These are phyloP conservation scores for Frankliniella fusca DNA, from an alignment of 2,888 invertebrate species.

Conservation along the genomic window DNA sequence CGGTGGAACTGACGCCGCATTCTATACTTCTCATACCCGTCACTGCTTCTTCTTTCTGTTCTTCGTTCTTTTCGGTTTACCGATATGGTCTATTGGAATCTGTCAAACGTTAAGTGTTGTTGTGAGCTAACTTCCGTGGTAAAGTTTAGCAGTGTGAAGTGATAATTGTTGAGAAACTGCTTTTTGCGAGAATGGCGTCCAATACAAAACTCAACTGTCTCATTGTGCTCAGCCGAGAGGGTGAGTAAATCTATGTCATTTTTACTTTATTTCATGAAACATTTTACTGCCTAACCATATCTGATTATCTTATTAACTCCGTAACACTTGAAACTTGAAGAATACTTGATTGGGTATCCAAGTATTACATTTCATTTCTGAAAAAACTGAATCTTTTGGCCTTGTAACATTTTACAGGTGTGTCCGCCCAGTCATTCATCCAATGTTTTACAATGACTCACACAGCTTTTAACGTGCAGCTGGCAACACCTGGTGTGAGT, in stretches of 20 bases:
- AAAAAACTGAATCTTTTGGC: neutral
- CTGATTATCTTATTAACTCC: neutral
- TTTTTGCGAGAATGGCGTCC: neutral
- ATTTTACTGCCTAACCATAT: neutral
- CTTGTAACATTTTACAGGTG: slow-evolving; percentile 43
- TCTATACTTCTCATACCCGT: no score
- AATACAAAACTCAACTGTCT: neutral
- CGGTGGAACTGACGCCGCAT: no score
- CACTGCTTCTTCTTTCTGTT: no score
- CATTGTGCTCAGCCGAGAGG: neutral
- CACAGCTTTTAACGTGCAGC: slow-evolving; percentile 47
- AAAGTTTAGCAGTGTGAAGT: no score
- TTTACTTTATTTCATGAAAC: neutral
- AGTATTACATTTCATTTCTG: neutral
- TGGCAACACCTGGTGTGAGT: slow-evolving; percentile 48
- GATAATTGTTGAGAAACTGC: no score
- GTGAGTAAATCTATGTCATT: neutral
- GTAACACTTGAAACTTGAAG: neutral
- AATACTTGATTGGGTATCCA: neutral
- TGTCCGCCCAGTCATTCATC: slow-evolving; percentile 48
- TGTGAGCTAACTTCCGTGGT: no score
- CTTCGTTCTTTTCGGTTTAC: no score
- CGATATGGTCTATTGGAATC: no score
- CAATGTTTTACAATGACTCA: slow-evolving; percentile 48
- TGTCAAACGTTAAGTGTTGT: no score